A percentile compares a stretch with the other conserved stretches of the same genome.
Evolutionary conservation across 2,113 vertebrate genomes (phyloP).

Genomic region (Oxyruncus cristatus): DNA sequence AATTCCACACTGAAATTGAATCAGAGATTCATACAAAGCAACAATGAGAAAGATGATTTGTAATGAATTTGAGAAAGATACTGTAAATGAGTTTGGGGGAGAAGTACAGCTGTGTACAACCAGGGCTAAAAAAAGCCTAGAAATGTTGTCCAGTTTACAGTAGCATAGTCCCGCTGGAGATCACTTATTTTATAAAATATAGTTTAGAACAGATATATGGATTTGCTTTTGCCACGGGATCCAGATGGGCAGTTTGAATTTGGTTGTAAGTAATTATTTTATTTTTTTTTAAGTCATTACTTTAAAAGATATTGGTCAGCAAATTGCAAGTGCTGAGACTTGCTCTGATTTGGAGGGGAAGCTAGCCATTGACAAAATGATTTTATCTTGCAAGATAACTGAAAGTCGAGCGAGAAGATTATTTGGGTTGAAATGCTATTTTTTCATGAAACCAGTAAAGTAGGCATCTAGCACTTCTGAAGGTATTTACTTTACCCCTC

Average conservation of each 20-base stretch:
- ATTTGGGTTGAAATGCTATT: constrained; percentile 1
- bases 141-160: background rate
- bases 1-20: background rate
- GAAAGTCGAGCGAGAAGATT: background rate
- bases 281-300: background rate
- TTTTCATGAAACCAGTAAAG: background rate
- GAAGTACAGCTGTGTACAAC: background rate
- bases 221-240: background rate
- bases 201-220: background rate
- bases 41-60: background rate
- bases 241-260: background rate
- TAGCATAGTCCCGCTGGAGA: background rate
- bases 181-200: background rate
- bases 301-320: background rate
- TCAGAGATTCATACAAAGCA: background rate
- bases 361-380: background rate
- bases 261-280: background rate
- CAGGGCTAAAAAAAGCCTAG: background rate
- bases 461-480: background rate
- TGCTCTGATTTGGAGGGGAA: background rate
- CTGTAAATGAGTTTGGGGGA: background rate
- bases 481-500: background rate
- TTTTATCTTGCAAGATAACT: constrained; percentile 17
- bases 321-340: background rate
- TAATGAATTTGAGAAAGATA: background rate